Percentiles rank a stretch among this genome's conserved stretches.
phyloP scores from a whole-genome alignment of 2,888 invertebrate species.

The Margaritifera margaritifera region DNA sequence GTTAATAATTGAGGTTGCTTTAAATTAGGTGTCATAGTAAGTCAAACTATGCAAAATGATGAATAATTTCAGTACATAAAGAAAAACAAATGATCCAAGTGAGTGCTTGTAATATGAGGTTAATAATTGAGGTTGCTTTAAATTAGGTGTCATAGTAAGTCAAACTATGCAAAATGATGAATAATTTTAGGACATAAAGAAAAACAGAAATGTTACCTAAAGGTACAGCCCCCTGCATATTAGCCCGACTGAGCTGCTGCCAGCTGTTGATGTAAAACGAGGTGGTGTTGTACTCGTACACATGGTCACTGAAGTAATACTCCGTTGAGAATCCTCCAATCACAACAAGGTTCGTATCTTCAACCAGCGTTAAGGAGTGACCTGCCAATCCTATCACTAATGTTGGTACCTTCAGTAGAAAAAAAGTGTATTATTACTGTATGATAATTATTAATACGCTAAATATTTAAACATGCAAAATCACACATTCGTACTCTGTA shows the following conservation, averaged over 20 bases:
- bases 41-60: too few relatives aligned
- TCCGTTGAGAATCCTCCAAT: constrained; percentile 87
- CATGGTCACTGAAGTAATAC: constrained; percentile 83
- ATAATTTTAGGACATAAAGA: neutral
- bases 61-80: too few relatives aligned
- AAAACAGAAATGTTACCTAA: constrained; percentile 76
- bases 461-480: too few relatives aligned
- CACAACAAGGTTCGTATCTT: constrained; percentile 81
- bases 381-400: constrained; percentile 84
- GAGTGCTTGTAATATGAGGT: too few relatives aligned
- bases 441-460: too few relatives aligned
- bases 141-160: too few relatives aligned
- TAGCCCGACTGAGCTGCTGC: constrained; percentile 36
- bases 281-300: constrained; percentile 80
- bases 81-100: too few relatives aligned
- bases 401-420: constrained; percentile 37
- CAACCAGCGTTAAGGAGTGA: constrained; percentile 88
- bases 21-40: too few relatives aligned
- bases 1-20: too few relatives aligned
- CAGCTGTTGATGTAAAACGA: constrained; percentile 73
- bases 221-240: constrained; percentile 83
- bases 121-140: too few relatives aligned
- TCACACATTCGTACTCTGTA: too few relatives aligned
- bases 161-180: too few relatives aligned
- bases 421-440: neutral